Percentiles rank a stretch among this genome's conserved stretches.
These are phyloP conservation scores for Ooceraea biroi DNA, from an alignment of 1,140 invertebrate species.

Conservation along the genomic window DNA sequence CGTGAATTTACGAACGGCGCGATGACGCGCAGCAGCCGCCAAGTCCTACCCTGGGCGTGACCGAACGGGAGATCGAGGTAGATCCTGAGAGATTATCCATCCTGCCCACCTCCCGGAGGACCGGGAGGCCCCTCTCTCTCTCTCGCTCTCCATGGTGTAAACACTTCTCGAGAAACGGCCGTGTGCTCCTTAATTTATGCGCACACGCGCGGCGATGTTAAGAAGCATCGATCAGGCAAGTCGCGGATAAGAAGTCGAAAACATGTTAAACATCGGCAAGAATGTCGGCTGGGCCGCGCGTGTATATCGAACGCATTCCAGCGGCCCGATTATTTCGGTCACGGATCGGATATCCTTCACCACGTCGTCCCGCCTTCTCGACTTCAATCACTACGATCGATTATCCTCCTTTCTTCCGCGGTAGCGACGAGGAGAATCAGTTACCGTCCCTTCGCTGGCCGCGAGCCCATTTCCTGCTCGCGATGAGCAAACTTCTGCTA, in stretches of 20 bases:
- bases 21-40: conserved; percentile 72
- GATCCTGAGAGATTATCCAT: conserved; percentile 58
- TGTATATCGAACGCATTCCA: neutral
- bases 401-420: conserved; percentile 40
- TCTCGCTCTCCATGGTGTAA: conserved; percentile 16
- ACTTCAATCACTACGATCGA: conserved; percentile 52
- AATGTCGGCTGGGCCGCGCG: neutral
- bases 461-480: conserved; percentile 62
- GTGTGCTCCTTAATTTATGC: conserved; percentile 47
- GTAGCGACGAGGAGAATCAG: conserved; percentile 68
- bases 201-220: conserved; percentile 41
- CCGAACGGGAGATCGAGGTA: conserved; percentile 58
- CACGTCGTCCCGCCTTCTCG: too few relatives aligned
- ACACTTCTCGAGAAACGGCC: conserved; percentile 47
- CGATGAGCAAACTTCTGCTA: conserved; percentile 58
- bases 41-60: conserved; percentile 67
- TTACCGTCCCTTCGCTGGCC: conserved; percentile 62
- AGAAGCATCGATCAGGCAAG: conserved; percentile 6
- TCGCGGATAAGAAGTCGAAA: neutral
- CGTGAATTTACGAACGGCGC: conserved; percentile 83
- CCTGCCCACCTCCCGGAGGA: conserved; percentile 29
- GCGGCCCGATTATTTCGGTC: conserved; percentile 28
- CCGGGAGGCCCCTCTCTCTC: neutral
- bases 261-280: neutral
- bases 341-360: conserved; percentile 24